These are phyloP conservation scores for Noctua janthe DNA, from an alignment of 2,888 invertebrate species.

Conservation along the genomic window DNA sequence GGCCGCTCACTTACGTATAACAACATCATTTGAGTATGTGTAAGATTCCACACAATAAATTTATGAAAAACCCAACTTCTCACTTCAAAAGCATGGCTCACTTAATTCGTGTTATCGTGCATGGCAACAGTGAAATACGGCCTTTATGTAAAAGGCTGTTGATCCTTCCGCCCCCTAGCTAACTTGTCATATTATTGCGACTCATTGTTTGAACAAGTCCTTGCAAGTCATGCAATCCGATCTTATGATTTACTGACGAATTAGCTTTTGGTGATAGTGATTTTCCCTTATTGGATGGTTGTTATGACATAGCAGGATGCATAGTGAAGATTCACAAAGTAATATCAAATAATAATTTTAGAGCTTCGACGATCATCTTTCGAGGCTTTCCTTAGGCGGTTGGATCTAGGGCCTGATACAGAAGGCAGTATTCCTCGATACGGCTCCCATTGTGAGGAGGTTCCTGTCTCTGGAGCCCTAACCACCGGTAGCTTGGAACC, in stretches of 20 bases:
- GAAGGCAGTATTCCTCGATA: too few species aligned
- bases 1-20: not conserved
- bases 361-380: too few species aligned
- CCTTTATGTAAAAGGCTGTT: constrained; percentile 56
- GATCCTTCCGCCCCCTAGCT: constrained; percentile 64
- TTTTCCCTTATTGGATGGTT: constrained; percentile 11
- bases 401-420: too few species aligned
- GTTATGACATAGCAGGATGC: constrained; percentile 23
- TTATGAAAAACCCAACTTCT: not conserved
- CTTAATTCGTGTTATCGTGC: not conserved
- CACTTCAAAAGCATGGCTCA: not conserved
- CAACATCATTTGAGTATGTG: not conserved
- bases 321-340: not conserved
- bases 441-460: too few species aligned
- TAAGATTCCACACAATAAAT: not conserved
- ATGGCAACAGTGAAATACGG: constrained; percentile 16
- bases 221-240: constrained; percentile 62
- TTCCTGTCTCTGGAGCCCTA: too few species aligned
- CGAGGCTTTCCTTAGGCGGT: too few species aligned
- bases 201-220: constrained; percentile 63
- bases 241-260: constrained; percentile 42
- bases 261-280: constrained; percentile 23
- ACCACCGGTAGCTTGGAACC: too few species aligned
- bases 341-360: not conserved
- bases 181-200: constrained; percentile 66